Conservation (phyloP, 2,113 vertebrate genomes). For the Osmerus eperlanus region DNA sequence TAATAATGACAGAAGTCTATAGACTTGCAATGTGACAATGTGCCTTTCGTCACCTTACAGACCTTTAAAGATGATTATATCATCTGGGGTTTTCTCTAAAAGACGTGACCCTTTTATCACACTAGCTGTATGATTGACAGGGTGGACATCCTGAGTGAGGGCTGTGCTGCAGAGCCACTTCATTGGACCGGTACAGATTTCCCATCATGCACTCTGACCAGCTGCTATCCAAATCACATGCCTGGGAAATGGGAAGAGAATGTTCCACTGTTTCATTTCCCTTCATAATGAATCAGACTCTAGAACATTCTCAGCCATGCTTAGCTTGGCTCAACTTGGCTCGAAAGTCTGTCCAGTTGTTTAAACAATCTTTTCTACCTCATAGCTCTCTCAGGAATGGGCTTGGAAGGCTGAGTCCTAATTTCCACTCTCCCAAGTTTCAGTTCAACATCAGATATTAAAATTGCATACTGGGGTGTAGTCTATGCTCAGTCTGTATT, state of each 20-base stretch:
- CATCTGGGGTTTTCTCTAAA: no score
- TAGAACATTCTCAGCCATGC: conserved; percentile 2
- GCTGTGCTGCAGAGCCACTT: no score
- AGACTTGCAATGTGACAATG: neutral
- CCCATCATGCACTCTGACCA: neutral
- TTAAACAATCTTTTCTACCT: neutral
- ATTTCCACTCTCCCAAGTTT: no score
- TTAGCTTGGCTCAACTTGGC: neutral
- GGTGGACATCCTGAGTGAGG: no score
- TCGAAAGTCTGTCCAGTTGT: neutral
- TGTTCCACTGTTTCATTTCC: conserved; percentile 1
- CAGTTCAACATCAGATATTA: no score
- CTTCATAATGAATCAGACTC: conserved; percentile 1
- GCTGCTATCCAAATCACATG: neutral
- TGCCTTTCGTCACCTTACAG: neutral
- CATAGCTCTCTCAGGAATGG: neutral
- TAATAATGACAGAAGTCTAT: neutral
- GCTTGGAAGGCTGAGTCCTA: neutral
- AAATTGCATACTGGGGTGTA: no score
- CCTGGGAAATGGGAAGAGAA: neutral
- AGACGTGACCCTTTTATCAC: no score
- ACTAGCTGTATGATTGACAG: no score
- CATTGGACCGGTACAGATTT: neutral
- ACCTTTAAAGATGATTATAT: neutral
- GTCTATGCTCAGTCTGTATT: no score